phyloP scores from a whole-genome alignment of 1,140 invertebrate species.

The Euschistus heros region DNA sequence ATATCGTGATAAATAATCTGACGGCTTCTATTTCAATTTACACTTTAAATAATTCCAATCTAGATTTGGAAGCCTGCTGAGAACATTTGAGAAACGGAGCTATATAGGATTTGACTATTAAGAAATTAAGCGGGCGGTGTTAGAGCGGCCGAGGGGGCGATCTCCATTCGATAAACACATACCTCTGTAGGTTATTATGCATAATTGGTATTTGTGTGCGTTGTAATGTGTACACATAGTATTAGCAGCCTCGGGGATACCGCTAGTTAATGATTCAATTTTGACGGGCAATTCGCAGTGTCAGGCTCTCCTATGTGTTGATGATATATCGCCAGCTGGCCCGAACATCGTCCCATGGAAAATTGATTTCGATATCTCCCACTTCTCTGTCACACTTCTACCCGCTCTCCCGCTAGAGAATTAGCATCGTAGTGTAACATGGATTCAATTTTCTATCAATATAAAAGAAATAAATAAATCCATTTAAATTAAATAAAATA shows the following conservation, averaged over 20 bases:
- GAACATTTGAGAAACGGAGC: not conserved
- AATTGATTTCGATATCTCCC: not conserved
- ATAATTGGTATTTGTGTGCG: slow-evolving; percentile 24
- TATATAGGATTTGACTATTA: not conserved
- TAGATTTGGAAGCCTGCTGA: not conserved
- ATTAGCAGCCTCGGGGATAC: not conserved
- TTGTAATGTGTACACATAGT: slow-evolving; percentile 22
- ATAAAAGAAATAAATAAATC: too few species aligned
- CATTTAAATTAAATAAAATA: too few species aligned
- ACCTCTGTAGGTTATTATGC: slow-evolving; percentile 24
- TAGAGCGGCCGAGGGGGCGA: not conserved
- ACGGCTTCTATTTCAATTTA: too few species aligned
- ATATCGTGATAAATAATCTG: too few species aligned
- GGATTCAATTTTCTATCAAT: too few species aligned
- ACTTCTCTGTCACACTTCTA: not conserved
- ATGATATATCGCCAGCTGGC: slow-evolving; percentile 20
- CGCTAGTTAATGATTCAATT: slow-evolving; percentile 24
- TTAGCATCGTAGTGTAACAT: too few species aligned
- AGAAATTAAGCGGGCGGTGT: not conserved
- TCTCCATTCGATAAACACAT: slow-evolving; percentile 20
- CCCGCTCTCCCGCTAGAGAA: not conserved
- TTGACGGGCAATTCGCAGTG: slow-evolving; percentile 24
- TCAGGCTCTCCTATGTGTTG: slow-evolving; percentile 18
- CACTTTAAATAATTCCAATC: too few species aligned
- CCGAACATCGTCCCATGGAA: not conserved